These are phyloP conservation scores for Hemiprocne comata DNA, from an alignment of 2,113 vertebrate species.

Conservation along the genomic window DNA sequence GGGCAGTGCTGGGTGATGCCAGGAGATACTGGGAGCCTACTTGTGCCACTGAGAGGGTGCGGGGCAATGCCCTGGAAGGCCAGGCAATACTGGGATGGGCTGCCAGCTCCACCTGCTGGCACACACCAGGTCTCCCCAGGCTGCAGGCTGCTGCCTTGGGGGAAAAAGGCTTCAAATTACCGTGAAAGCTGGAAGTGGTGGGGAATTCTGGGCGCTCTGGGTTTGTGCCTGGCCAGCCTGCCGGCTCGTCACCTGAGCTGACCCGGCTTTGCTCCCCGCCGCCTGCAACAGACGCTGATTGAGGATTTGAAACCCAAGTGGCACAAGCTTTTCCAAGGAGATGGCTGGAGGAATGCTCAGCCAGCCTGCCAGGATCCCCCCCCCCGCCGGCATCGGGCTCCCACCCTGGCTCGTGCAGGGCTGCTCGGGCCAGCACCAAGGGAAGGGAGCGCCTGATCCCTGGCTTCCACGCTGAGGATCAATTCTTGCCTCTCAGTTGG, in stretches of 20 bases:
- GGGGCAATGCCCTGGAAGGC: not conserved
- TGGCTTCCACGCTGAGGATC: not conserved
- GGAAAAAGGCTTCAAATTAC: not conserved
- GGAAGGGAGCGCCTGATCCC: not conserved
- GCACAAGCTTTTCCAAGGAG: not conserved
- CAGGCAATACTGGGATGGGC: not conserved
- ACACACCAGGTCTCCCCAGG: not conserved
- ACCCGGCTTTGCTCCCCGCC: not conserved
- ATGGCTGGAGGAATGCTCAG: not conserved
- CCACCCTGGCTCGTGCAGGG: not conserved
- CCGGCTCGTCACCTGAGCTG: not conserved
- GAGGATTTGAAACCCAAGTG: not conserved
- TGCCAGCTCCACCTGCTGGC: constrained; percentile 66
- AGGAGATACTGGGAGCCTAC: not conserved
- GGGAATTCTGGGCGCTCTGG: not conserved
- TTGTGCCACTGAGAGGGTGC: not conserved
- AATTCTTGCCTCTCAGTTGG: not conserved
- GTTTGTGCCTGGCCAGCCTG: not conserved
- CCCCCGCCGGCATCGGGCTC: fast-evolving
- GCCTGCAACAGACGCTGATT: not conserved
- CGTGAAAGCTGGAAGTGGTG: too few relatives aligned
- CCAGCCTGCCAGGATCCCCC: not conserved
- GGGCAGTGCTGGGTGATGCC: not conserved
- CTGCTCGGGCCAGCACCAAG: not conserved
- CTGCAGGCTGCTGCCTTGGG: not conserved